Evolutionary conservation across 2,888 invertebrate genomes (phyloP).

Genomic region (Vanessa cardui): DNA sequence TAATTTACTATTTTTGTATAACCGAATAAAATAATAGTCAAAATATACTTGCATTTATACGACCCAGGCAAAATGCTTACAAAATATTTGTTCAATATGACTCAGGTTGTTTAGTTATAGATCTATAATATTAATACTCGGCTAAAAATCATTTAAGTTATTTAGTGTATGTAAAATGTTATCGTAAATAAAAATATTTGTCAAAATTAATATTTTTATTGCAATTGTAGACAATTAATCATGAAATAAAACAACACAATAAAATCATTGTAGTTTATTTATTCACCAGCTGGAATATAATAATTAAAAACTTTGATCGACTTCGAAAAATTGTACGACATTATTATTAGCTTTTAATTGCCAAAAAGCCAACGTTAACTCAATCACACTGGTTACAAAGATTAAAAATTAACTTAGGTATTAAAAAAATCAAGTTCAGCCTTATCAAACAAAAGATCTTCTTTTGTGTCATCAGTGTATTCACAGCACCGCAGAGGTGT

Average conservation of each 20-base stretch:
- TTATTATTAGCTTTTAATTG: constrained; percentile 60
- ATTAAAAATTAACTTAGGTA: constrained; percentile 78
- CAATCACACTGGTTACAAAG: constrained; percentile 73
- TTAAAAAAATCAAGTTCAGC: constrained; percentile 78
- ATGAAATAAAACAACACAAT: constrained; percentile 56
- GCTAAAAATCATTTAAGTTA: too few relatives aligned
- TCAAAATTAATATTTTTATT: background rate
- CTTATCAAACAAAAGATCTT: constrained; percentile 81
- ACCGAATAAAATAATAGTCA: too few relatives aligned
- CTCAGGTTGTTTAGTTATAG: too few relatives aligned
- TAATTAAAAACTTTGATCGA: constrained; percentile 77
- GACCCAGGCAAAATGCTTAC: too few relatives aligned
- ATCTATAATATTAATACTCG: too few relatives aligned
- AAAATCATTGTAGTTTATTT: constrained; percentile 76
- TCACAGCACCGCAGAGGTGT: constrained; percentile 63
- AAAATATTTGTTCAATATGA: too few relatives aligned
- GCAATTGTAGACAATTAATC: background rate
- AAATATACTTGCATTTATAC: too few relatives aligned
- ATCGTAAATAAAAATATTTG: too few relatives aligned
- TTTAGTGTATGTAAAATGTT: too few relatives aligned
- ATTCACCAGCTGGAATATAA: constrained; percentile 77
- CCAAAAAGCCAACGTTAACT: constrained; percentile 67
- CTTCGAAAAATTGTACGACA: constrained; percentile 78
- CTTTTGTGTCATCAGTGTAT: constrained; percentile 69
- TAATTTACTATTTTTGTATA: too few relatives aligned